A percentile compares a stretch with the other conserved stretches of the same genome.
Conservation (phyloP, 30 jellyfish, hydroid and myxozoan genomes). For the Chrysaora quinquecirrha region DNA sequence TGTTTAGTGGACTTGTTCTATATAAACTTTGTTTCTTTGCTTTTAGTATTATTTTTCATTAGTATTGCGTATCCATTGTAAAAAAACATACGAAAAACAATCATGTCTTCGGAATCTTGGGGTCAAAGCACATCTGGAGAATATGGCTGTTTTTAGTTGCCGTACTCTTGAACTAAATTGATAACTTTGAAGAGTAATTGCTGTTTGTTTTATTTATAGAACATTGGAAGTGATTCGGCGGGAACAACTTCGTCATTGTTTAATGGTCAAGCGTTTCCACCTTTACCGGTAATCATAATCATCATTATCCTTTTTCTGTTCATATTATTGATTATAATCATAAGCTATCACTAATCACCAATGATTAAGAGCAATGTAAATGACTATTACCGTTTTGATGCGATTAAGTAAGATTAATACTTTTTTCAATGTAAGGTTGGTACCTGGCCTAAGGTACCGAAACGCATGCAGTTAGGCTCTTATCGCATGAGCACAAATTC, state of each 20-base stretch:
- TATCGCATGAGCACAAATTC: too few relatives aligned
- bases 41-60: too few relatives aligned
- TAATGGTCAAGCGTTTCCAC: conserved; percentile 77
- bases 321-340: neutral
- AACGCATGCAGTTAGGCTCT: too few relatives aligned
- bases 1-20: too few relatives aligned
- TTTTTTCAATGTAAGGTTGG: neutral
- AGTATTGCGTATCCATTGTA: too few relatives aligned
- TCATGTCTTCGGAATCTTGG: too few relatives aligned
- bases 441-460: neutral
- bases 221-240: conserved; percentile 54
- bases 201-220: conserved; percentile 52
- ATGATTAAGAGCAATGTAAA: too few relatives aligned
- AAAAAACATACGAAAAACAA: too few relatives aligned
- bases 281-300: conserved; percentile 71
- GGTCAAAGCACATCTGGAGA: neutral
- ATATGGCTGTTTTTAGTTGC: neutral
- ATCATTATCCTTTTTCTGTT: neutral
- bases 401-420: neutral
- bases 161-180: neutral
- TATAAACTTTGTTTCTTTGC: too few relatives aligned
- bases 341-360: neutral
- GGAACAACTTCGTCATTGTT: conserved; percentile 24
- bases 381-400: too few relatives aligned
- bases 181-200: neutral